Evolutionary conservation across 2,113 vertebrate genomes (phyloP).

Genomic region (Neogale vison): DNA sequence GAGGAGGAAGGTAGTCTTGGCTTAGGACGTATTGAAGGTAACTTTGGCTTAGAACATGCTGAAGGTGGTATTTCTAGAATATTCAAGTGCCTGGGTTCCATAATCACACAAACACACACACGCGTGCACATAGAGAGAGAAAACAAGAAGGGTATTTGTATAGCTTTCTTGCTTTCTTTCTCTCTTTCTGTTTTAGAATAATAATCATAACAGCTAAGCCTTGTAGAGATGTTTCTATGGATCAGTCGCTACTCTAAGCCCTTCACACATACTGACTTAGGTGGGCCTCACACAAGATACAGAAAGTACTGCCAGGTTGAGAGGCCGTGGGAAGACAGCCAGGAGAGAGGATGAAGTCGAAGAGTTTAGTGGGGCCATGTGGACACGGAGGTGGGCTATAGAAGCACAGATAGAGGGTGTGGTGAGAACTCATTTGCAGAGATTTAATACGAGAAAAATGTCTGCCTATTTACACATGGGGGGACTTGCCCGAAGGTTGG

Average conservation of each 20-base stretch:
- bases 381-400: too few relatives aligned
- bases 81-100: background rate
- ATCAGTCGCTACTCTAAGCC: background rate
- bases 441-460: background rate
- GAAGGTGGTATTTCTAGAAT: background rate
- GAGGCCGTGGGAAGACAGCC: background rate
- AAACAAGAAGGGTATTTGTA: background rate
- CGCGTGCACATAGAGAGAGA: background rate
- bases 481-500: background rate
- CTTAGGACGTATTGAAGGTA: background rate
- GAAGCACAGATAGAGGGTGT: background rate
- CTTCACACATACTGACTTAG: background rate
- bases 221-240: background rate
- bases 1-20: background rate
- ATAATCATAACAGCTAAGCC: background rate
- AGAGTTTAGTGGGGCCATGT: background rate
- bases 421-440: background rate
- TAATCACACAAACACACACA: too few relatives aligned
- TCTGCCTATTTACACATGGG: background rate
- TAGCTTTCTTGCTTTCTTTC: background rate
- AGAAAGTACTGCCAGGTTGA: background rate
- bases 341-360: background rate
- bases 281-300: background rate
- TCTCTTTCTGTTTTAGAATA: background rate
- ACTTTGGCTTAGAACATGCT: background rate